These are phyloP conservation scores for Anthopleura xanthogrammica DNA, from an alignment of 92 coral and sea anemone genomes.

Conservation along the genomic window DNA sequence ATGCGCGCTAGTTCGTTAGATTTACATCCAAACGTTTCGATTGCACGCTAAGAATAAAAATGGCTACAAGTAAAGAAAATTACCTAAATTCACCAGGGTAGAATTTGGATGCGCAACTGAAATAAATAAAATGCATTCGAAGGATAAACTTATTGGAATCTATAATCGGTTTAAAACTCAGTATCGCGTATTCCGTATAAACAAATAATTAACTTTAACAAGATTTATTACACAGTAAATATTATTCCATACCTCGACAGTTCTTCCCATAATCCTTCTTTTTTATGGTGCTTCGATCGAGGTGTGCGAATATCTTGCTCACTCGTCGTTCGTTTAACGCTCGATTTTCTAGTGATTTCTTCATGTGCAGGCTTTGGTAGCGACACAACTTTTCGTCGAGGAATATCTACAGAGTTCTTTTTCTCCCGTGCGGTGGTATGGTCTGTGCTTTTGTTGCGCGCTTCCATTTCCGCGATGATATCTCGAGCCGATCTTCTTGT, in stretches of 20 bases:
- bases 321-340: slow-evolving; percentile 23
- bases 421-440: not conserved
- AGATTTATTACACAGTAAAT: not conserved
- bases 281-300: slow-evolving; percentile 35
- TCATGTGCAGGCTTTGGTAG: not conserved
- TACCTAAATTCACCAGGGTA: too few relatives aligned
- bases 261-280: slow-evolving; percentile 40
- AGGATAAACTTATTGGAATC: too few relatives aligned
- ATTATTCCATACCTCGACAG: slow-evolving; percentile 37
- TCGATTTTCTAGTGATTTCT: not conserved
- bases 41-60: too few relatives aligned
- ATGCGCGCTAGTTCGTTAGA: too few relatives aligned
- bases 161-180: too few relatives aligned
- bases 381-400: not conserved
- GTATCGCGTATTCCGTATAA: too few relatives aligned
- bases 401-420: not conserved
- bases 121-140: too few relatives aligned
- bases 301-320: slow-evolving; percentile 33
- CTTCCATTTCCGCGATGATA: slow-evolving; percentile 63
- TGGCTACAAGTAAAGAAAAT: too few relatives aligned
- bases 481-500: slow-evolving; percentile 60
- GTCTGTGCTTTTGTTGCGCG: slow-evolving; percentile 35
- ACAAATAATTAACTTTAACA: too few relatives aligned
- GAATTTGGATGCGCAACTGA: too few relatives aligned
- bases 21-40: too few relatives aligned